These are phyloP conservation scores for Tipula lateralis DNA, from an alignment of 2,888 invertebrate genomes.

Conservation along the genomic window DNA sequence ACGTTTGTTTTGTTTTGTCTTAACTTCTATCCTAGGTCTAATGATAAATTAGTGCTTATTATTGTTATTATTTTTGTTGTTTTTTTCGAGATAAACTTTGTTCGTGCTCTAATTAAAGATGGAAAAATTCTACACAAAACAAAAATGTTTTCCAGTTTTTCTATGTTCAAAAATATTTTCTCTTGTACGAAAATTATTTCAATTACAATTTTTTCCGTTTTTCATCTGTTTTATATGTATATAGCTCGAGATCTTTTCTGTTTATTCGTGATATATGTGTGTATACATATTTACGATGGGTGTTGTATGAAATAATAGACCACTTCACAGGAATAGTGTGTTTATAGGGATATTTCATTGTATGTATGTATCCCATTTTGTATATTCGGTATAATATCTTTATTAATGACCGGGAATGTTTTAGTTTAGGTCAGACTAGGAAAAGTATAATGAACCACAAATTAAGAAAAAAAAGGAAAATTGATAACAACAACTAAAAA, in stretches of 20 bases:
- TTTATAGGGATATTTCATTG: neutral
- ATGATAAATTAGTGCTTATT: neutral
- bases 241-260: neutral
- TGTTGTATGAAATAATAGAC: neutral
- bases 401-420: neutral
- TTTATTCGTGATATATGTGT: neutral
- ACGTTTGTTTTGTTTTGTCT: neutral
- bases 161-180: neutral
- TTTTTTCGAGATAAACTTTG: conserved; percentile 3
- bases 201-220: neutral
- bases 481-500: neutral
- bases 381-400: neutral
- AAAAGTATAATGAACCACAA: neutral
- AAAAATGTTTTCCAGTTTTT: neutral
- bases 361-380: neutral
- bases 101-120: conserved; percentile 13
- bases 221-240: neutral
- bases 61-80: neutral
- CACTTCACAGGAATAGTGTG: neutral
- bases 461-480: neutral
- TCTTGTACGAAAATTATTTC: neutral
- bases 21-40: conserved; percentile 19
- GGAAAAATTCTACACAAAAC: neutral
- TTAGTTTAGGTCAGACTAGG: neutral
- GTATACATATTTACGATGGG: neutral